Evolutionary conservation across 2,888 invertebrate species (phyloP).

Genomic region (Ptilodon capucinus): DNA sequence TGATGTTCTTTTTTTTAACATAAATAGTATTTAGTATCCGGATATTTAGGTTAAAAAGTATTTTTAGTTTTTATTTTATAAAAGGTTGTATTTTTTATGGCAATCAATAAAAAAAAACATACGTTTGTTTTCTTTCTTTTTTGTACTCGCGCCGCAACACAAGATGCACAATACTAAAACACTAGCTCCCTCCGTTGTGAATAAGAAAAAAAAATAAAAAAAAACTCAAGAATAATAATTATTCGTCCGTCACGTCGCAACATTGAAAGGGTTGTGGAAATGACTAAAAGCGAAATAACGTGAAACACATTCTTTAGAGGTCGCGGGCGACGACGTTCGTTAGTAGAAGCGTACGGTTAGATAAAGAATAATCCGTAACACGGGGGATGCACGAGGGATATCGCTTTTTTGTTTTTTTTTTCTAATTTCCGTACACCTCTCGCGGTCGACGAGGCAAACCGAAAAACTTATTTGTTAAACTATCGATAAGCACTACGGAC

Average conservation of each 20-base stretch:
- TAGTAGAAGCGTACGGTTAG: constrained; percentile 80
- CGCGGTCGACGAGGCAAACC: constrained; percentile 40
- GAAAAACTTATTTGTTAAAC: constrained; percentile 51
- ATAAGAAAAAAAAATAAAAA: constrained; percentile 36
- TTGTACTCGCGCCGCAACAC: constrained; percentile 64
- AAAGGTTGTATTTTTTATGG: constrained; percentile 30
- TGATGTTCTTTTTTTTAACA: neutral
- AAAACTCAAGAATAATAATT: too few species aligned
- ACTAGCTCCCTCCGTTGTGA: constrained; percentile 69
- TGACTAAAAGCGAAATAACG: constrained; percentile 61
- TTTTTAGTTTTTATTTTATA: too few species aligned
- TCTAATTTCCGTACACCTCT: constrained; percentile 63
- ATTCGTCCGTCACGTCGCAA: constrained; percentile 70
- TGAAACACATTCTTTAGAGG: constrained; percentile 42
- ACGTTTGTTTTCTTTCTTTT: constrained; percentile 4
- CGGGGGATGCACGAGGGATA: constrained; percentile 79
- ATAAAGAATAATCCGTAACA: constrained; percentile 57
- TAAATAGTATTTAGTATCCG: constrained; percentile 5
- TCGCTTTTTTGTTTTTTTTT: constrained; percentile 29
- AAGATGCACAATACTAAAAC: constrained; percentile 81
- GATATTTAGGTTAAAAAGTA: neutral
- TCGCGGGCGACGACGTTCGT: constrained; percentile 67
- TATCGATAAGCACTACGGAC: constrained; percentile 60
- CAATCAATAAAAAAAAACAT: constrained; percentile 37
- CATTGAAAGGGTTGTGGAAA: constrained; percentile 78